Conservation (phyloP, 2,888 invertebrate genomes). For the Idaea aversata region DNA sequence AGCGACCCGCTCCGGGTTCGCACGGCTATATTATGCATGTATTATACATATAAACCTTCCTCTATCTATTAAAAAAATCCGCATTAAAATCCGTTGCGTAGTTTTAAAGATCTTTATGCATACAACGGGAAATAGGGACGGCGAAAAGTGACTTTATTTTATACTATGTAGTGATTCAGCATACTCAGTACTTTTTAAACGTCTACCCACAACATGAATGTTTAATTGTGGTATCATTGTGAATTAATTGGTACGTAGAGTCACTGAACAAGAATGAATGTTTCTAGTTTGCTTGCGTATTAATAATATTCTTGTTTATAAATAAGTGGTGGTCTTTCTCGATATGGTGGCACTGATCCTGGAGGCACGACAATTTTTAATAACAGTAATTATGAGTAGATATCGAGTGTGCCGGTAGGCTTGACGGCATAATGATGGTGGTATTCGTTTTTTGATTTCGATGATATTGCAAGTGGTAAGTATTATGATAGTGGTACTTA, state of each 20-base stretch:
- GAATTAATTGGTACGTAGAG: slow-evolving; percentile 42
- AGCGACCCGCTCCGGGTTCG: too few species aligned
- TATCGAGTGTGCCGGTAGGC: slow-evolving; percentile 47
- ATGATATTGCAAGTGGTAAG: slow-evolving; percentile 24
- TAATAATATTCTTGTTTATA: slow-evolving; percentile 47
- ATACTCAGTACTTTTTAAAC: slow-evolving; percentile 1
- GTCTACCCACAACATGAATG: background rate
- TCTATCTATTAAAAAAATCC: too few species aligned
- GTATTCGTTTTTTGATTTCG: slow-evolving; percentile 16
- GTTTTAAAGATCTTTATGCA: too few species aligned
- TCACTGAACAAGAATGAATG: slow-evolving; percentile 42
- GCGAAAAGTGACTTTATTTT: too few species aligned
- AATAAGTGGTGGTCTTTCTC: slow-evolving; percentile 44
- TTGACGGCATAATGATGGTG: slow-evolving; percentile 22
- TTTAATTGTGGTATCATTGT: slow-evolving; percentile 21
- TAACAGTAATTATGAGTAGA: slow-evolving; percentile 68
- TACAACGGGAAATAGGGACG: too few species aligned
- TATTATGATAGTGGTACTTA: background rate
- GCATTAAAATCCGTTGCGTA: too few species aligned
- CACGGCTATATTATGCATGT: too few species aligned
- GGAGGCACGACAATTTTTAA: slow-evolving; percentile 58
- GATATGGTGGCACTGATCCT: slow-evolving; percentile 55
- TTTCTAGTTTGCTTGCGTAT: slow-evolving; percentile 34
- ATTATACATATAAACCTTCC: too few species aligned
- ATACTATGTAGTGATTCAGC: too few species aligned